phyloP scores from a whole-genome alignment of 1,140 invertebrate genomes.

The Zelostemma sp. region DNA sequence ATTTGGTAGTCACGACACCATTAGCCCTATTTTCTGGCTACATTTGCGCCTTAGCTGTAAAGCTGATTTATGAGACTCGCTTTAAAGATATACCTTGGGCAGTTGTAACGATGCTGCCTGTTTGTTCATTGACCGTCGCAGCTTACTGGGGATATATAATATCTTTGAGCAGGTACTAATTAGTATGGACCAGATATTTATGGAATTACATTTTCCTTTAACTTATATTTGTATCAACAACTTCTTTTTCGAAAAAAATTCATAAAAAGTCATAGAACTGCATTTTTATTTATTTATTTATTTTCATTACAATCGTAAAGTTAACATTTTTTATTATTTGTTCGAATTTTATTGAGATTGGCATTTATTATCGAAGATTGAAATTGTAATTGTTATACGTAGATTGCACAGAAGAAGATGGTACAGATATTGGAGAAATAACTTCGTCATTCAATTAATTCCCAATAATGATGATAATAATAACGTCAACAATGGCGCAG shows the following conservation, averaged over 20 bases:
- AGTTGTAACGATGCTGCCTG: slow-evolving; percentile 65
- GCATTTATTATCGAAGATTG: too few species aligned
- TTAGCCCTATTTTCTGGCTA: slow-evolving; percentile 73
- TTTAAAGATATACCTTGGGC: slow-evolving; percentile 65
- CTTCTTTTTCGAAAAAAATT: too few species aligned
- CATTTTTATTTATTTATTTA: too few species aligned
- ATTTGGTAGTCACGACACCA: slow-evolving; percentile 72
- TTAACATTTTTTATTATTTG: too few species aligned
- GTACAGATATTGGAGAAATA: slow-evolving; percentile 64
- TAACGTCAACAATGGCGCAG: background rate
- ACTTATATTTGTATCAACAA: too few species aligned
- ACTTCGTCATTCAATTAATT: slow-evolving; percentile 61
- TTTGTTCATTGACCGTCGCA: slow-evolving; percentile 61
- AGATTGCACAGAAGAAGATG: slow-evolving; percentile 64
- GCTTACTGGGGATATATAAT: slow-evolving; percentile 68
- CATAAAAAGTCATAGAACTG: too few species aligned
- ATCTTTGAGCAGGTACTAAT: slow-evolving; percentile 67
- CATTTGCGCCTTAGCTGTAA: slow-evolving; percentile 69
- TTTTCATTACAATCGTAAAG: slow-evolving; percentile 18
- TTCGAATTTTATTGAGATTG: too few species aligned
- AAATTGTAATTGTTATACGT: too few species aligned
- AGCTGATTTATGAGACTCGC: slow-evolving; percentile 58
- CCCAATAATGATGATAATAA: slow-evolving; percentile 36
- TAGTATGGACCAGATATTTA: too few species aligned
- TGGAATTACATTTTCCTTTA: too few species aligned